Percentiles rank a stretch among this genome's conserved stretches.
Evolutionary conservation across 2,888 invertebrate genomes (phyloP).

Genomic region (Axea sp.): DNA sequence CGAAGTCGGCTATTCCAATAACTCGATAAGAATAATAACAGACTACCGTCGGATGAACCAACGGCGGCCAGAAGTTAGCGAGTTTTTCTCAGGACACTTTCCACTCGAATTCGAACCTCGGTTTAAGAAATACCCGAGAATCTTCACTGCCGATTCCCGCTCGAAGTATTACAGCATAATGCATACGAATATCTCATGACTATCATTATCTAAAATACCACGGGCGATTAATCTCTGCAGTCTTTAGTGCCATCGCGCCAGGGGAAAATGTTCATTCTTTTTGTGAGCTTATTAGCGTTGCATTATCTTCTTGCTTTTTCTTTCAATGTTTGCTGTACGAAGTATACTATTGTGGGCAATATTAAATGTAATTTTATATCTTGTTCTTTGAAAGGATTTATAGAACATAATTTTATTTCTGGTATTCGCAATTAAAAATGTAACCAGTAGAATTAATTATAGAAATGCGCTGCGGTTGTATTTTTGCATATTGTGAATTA

Average conservation of each 20-base stretch:
- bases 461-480: no score
- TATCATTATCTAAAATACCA: slow-evolving; percentile 70
- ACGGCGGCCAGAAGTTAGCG: slow-evolving; percentile 21
- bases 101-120: slow-evolving; percentile 17
- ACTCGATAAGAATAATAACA: slow-evolving; percentile 47
- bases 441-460: no score
- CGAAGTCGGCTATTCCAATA: slow-evolving; percentile 31
- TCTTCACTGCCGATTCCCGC: slow-evolving; percentile 64
- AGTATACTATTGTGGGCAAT: no score
- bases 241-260: slow-evolving; percentile 62
- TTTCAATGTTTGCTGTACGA: no score
- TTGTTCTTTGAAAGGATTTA: no score
- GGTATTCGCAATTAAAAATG: no score
- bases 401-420: no score
- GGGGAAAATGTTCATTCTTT: background rate
- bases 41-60: slow-evolving; percentile 19
- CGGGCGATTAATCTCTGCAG: slow-evolving; percentile 67
- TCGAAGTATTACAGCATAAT: slow-evolving; percentile 67
- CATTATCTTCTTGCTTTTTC: no score
- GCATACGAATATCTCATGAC: slow-evolving; percentile 64
- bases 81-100: slow-evolving; percentile 47
- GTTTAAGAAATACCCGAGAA: slow-evolving; percentile 65
- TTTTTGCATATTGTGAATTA: no score
- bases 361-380: no score
- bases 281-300: background rate